Percentiles rank a stretch among this genome's conserved stretches.
phyloP scores from a whole-genome alignment of 1,140 invertebrate species.

The Drosophila burlai region DNA sequence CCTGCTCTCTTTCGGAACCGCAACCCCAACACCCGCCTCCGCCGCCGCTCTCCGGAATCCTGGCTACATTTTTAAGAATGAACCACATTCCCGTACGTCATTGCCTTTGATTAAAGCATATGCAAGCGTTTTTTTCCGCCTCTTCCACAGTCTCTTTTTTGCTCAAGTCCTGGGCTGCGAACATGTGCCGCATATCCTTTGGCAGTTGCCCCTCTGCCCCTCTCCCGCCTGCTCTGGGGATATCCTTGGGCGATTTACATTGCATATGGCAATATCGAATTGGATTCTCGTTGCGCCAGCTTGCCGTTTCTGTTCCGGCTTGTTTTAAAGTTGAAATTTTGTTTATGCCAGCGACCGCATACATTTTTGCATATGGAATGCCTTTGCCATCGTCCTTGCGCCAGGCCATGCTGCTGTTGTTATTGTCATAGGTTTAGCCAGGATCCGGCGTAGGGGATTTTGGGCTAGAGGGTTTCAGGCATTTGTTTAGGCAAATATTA shows the following conservation, averaged over 20 bases:
- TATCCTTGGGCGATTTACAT: constrained; percentile 48
- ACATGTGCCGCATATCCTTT: constrained; percentile 36
- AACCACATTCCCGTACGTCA: constrained; percentile 76
- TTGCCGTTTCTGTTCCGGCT: constrained; percentile 50
- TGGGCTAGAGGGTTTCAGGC: constrained; percentile 14
- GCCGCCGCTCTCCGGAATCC: constrained; percentile 33
- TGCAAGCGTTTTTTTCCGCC: constrained; percentile 56
- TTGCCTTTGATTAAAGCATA: constrained; percentile 75
- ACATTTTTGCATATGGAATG: constrained; percentile 55
- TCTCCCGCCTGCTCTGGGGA: not conserved
- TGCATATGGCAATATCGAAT: constrained; percentile 61
- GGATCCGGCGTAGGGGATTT: constrained; percentile 17
- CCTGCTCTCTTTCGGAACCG: constrained; percentile 13
- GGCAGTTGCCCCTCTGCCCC: not conserved
- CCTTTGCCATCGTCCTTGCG: constrained; percentile 39
- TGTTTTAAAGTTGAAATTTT: constrained; percentile 58
- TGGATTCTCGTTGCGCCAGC: constrained; percentile 51
- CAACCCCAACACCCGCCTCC: constrained; percentile 6
- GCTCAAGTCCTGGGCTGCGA: constrained; percentile 4
- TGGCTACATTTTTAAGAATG: constrained; percentile 72
- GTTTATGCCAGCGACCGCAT: constrained; percentile 49
- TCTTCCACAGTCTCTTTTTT: constrained; percentile 34
- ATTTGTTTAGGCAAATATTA: constrained; percentile 57
- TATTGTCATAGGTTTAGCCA: constrained; percentile 30
- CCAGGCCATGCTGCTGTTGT: constrained; percentile 10